Conservation (phyloP, 2,113 vertebrate genomes). For the Scolopax mira region DNA sequence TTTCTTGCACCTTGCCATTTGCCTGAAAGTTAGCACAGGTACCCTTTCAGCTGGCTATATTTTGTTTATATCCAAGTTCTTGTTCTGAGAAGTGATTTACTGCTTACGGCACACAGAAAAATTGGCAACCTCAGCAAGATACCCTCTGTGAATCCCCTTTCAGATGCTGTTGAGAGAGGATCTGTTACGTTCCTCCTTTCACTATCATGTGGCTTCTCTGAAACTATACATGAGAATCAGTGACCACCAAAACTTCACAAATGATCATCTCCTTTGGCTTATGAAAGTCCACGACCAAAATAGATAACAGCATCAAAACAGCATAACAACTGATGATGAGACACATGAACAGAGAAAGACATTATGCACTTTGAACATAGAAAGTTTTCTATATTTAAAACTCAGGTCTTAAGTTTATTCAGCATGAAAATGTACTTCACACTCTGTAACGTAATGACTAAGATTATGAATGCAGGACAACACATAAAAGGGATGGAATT, state of each 20-base stretch:
- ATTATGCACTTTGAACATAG: background rate
- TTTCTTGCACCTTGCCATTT: background rate
- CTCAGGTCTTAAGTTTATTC: background rate
- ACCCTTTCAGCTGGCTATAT: background rate
- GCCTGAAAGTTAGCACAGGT: background rate
- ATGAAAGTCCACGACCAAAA: background rate
- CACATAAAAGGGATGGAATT: background rate
- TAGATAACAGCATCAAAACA: background rate
- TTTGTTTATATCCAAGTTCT: background rate
- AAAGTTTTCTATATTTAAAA: background rate
- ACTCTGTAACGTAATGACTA: background rate
- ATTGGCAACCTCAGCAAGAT: background rate
- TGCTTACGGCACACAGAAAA: background rate
- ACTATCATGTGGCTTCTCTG: background rate
- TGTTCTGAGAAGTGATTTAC: background rate
- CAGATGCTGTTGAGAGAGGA: background rate
- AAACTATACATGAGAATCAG: background rate
- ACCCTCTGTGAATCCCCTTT: background rate
- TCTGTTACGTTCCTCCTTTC: background rate
- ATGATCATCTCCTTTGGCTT: background rate
- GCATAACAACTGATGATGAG: background rate
- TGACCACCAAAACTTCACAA: background rate
- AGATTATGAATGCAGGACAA: background rate
- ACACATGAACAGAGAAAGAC: background rate
- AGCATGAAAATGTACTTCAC: background rate